Base-by-base conservation (phyloP, 2,113 vertebrate genomes). In the Heliornis fulica region DNA sequence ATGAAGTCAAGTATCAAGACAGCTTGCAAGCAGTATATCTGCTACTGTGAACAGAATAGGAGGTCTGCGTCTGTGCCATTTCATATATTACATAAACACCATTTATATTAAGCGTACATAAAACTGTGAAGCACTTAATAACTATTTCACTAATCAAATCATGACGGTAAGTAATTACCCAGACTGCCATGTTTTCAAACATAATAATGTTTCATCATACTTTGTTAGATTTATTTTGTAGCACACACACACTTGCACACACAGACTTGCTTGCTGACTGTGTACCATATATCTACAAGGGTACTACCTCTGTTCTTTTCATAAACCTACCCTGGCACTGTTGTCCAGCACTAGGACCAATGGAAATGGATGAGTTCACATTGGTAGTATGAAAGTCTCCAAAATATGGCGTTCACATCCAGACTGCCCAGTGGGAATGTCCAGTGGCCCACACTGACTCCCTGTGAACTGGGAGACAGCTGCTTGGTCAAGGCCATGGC, bases 121-220 rank as follows among this genome's bases (percentile, higher is more conserved):
- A 69, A 64, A 68, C 20, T 48, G 40, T 51, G 45, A 87, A 94
- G 36, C n/a, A 60, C 19, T 74, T 59, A 36, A 36, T 12, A 36
- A 36, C 22, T n/a, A 43, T 59, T 57, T 68, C 61, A 59, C 69
- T 70, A 45, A 77, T 61, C 36, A 77, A 85, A 80, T 19, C 59
- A 54, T 0, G 0, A 51, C 0, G 1, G 26, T 46, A 50, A 60
- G 61, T 36, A 84, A 79, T 63, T 29, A 68, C 29, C 22, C 74
- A 71, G 51, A 38, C 36, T 60, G 63, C 20, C n/a, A 14, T 29
- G 19, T 83, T 74, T 61, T 71, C 59, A 90, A 70, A 53, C 13
- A 38, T 2, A 20, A 13, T 7, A 19, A 65, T 6, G 11, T 61
- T 81, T 57, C 76, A 74, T 36, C 1, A 0, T 18, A n/a, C 45